phyloP scores from a whole-genome alignment of 2,113 vertebrate genomes.

The Himantopus leucocephalus region DNA sequence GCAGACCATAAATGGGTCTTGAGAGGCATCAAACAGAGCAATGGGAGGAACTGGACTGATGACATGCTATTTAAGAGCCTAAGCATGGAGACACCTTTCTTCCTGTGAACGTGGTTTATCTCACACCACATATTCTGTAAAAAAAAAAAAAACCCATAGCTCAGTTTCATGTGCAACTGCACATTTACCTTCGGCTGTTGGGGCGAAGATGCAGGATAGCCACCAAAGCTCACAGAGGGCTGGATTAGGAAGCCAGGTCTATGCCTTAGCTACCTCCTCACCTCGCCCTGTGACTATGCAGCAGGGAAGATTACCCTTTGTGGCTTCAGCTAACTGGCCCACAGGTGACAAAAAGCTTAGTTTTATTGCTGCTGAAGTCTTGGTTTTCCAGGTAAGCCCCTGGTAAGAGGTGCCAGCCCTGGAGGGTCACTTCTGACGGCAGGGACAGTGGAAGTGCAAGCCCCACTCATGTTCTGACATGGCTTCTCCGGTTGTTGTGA shows the following conservation, averaged over 20 bases:
- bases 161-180: background rate
- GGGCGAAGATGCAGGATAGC: background rate
- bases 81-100: background rate
- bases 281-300: background rate
- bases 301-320: background rate
- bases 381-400: background rate
- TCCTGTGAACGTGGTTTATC: background rate
- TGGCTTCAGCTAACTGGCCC: background rate
- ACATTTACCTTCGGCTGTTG: background rate
- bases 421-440: background rate
- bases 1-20: background rate
- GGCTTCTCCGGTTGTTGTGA: background rate
- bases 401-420: background rate
- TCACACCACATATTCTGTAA: background rate
- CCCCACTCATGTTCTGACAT: accelerated
- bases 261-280: background rate
- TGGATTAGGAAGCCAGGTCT: background rate
- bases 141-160: background rate
- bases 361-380: background rate
- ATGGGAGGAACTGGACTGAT: background rate
- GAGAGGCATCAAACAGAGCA: background rate
- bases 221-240: background rate
- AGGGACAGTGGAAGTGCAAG: background rate
- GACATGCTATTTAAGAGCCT: background rate
- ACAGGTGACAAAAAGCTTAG: background rate